phyloP scores from a whole-genome alignment of 2,888 invertebrate species.

The Cyclophora punctaria region DNA sequence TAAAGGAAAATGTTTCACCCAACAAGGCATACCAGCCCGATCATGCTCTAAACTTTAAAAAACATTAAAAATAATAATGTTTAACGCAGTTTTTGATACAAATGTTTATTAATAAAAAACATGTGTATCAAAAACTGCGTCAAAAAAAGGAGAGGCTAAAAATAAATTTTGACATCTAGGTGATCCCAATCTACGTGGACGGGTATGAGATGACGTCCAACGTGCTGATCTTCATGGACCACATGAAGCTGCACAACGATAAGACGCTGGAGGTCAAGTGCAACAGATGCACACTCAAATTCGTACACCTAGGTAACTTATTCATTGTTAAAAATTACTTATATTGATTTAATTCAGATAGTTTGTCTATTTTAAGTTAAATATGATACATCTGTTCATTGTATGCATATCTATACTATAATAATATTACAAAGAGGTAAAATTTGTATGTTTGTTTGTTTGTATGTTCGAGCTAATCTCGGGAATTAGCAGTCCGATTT shows the following conservation, averaged over 20 bases:
- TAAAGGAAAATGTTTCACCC: too few species aligned
- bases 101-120: too few species aligned
- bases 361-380: neutral
- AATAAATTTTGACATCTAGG: conserved; percentile 26
- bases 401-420: too few species aligned
- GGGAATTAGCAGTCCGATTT: too few species aligned
- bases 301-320: conserved; percentile 78
- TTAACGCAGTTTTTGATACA: too few species aligned
- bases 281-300: conserved; percentile 82
- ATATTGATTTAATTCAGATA: neutral
- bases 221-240: conserved; percentile 79
- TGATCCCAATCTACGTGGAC: conserved; percentile 57
- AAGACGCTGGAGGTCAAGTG: conserved; percentile 79
- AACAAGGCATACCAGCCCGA: neutral
- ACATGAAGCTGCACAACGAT: conserved; percentile 81
- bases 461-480: too few species aligned
- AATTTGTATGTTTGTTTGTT: too few species aligned
- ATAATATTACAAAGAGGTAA: too few species aligned
- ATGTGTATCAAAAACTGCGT: neutral
- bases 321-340: too few species aligned
- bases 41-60: too few species aligned
- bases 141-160: neutral
- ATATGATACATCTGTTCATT: too few species aligned
- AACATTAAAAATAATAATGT: too few species aligned
- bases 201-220: conserved; percentile 76